Evolutionary conservation across 2,888 invertebrate genomes (phyloP).

Genomic region (Coenonympha glycerion): DNA sequence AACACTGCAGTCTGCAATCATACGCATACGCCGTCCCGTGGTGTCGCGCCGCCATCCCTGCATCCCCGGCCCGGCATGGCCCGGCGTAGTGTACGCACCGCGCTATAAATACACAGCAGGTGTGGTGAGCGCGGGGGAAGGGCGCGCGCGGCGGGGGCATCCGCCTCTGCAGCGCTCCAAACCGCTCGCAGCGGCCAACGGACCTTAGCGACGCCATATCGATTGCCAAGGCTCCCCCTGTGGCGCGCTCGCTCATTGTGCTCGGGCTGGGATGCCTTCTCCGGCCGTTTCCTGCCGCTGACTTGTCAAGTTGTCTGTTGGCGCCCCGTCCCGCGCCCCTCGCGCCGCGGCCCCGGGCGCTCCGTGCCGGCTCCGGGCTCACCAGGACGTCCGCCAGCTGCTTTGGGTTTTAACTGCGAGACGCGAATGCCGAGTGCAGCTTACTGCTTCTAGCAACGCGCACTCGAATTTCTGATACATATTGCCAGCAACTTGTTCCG

Average conservation of each 20-base stretch:
- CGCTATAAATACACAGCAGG: constrained; percentile 75
- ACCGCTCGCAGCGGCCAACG: constrained; percentile 73
- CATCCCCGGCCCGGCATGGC: constrained; percentile 65
- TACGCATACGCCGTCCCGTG: constrained; percentile 40
- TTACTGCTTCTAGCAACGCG: constrained; percentile 38
- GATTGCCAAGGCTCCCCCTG: constrained; percentile 76
- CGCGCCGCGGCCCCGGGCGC: constrained; percentile 36
- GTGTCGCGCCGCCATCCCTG: constrained; percentile 55
- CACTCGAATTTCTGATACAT: constrained; percentile 22
- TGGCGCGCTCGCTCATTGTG: constrained; percentile 72
- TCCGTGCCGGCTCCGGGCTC: constrained; percentile 39
- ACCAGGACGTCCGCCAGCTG: constrained; percentile 64
- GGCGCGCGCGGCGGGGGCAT: constrained; percentile 61
- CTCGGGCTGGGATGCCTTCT: constrained; percentile 71
- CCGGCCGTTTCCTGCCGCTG: constrained; percentile 68
- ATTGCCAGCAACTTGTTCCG: constrained; percentile 15
- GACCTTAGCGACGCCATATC: constrained; percentile 77
- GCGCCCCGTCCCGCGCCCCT: constrained; percentile 38
- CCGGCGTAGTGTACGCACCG: constrained; percentile 50
- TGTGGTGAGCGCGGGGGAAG: constrained; percentile 57
- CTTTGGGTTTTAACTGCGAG: constrained; percentile 36
- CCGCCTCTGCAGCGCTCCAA: constrained; percentile 73
- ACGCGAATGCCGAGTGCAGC: too few relatives aligned
- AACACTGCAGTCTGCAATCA: constrained; percentile 34
- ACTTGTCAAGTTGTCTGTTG: constrained; percentile 56